These are phyloP conservation scores for Aratinga solstitialis DNA, from an alignment of 2,797 vertebrate species.

Conservation along the genomic window DNA sequence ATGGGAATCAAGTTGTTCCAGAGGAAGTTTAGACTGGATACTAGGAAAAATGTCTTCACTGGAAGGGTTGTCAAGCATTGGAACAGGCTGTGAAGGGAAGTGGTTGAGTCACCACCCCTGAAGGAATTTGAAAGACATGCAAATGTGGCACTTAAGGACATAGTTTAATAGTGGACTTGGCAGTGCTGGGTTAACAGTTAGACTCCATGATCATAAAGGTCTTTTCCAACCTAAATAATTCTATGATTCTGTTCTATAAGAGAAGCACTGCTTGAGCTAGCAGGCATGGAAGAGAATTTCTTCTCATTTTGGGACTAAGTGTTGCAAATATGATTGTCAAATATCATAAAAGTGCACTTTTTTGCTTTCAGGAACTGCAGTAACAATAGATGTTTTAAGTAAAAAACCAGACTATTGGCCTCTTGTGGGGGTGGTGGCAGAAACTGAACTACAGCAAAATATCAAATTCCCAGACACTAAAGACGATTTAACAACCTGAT, in stretches of 20 bases:
- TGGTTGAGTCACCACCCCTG: not conserved
- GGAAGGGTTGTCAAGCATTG: not conserved
- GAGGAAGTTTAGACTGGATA: not conserved
- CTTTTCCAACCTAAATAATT: not conserved
- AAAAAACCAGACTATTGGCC: not conserved
- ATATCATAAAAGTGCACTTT: not conserved
- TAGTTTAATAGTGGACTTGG: not conserved
- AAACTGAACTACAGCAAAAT: not conserved
- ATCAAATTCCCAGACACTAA: not conserved
- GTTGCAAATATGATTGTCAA: not conserved
- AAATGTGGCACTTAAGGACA: rapidly evolving
- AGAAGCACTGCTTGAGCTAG: not conserved
- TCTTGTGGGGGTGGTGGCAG: not conserved
- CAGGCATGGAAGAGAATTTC: not conserved
- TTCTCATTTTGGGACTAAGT: not conserved
- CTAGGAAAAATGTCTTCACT: not conserved
- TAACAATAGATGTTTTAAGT: not conserved
- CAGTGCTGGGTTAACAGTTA: not conserved
- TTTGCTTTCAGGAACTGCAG: not conserved
- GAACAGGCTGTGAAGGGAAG: not conserved
- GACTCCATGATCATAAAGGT: not conserved
- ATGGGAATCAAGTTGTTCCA: not conserved
- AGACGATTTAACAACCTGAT: not conserved
- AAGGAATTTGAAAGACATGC: not conserved
- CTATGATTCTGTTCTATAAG: not conserved